Percentiles rank a stretch among this genome's conserved stretches.
These are phyloP conservation scores for Orientallactaga sibirica DNA, from an alignment of 2,797 vertebrate genomes.

Conservation along the genomic window DNA sequence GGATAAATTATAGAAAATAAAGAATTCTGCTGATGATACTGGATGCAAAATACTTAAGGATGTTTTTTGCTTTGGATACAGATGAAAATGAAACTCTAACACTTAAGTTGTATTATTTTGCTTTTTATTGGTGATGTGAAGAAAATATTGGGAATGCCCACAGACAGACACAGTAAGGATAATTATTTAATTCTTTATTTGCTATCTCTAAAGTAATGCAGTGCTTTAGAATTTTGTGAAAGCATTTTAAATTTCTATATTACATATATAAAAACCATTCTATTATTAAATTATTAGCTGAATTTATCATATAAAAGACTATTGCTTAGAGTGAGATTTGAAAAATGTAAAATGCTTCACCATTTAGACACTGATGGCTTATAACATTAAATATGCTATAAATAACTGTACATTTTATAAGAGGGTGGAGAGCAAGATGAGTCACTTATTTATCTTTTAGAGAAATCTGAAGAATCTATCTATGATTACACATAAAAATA, in stretches of 20 bases:
- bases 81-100: not conserved
- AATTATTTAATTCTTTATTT: not conserved
- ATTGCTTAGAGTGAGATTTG: not conserved
- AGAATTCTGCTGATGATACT: not conserved
- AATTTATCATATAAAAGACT: not conserved
- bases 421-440: not conserved
- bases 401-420: not conserved
- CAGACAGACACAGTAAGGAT: not conserved
- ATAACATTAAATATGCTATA: not conserved
- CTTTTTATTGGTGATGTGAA: not conserved
- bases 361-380: not conserved
- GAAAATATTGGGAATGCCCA: slow-evolving; percentile 9
- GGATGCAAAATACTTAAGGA: not conserved
- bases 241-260: not conserved
- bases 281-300: not conserved
- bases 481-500: not conserved
- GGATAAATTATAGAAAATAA: slow-evolving; percentile 38
- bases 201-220: not conserved
- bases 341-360: not conserved
- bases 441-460: not conserved
- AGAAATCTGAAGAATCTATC: not conserved
- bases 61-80: not conserved
- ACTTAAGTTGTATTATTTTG: not conserved
- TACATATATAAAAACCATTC: not conserved
- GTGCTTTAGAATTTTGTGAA: not conserved